Evolutionary conservation across 2,113 vertebrate species (phyloP), one percentile per base, ranked within the genome.

Genomic region (Edolisoma coerulescens): DNA sequence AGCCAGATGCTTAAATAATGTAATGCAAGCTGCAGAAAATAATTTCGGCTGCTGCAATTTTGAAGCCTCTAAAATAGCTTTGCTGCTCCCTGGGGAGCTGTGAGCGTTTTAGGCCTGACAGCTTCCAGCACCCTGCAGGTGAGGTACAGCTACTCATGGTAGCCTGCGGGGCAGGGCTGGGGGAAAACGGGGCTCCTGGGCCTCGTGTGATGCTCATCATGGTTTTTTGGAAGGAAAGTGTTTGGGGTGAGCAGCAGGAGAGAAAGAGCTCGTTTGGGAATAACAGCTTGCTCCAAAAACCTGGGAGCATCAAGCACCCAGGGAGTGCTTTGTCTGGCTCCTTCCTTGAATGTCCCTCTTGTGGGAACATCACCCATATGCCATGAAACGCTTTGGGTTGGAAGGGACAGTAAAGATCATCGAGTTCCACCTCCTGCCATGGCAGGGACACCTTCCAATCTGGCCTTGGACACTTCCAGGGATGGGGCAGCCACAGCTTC

Each of bases 1-100:
- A 88, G 79, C 42, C 82, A 81, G 73, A 80, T 93, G 64, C 82
- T 75, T 75, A 44, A 77, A 90, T 33, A 83, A 89, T 67, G 95
- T 70, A 75, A 82, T 42, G 37, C 21, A 60, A 30, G 57, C 68
- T 80, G 67, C 73, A 68, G 85, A 90, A 96, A 95, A 90, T 86
- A 5, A 92, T 78, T 80, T 74, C 1, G 5, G 85, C 79, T 71
- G 71, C 79, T 90, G 75, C 56, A 88, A 53, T 84, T 89, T 45
- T 19, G 69, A 84, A 75, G 41, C 19, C 73, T 63, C 85, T 52
- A 39, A 96, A 95, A 93, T 86, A 92, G 92, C 79, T 94, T 56
- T 37, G 20, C 47, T 59, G 52, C 65, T 94, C 79, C 80, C 41
- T 0, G 1, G 28, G 69, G 88, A 86, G 82, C 64, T 71, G 68